Evolutionary conservation across 2,113 vertebrate genomes (phyloP), one percentile per base, ranked within the genome.

Genomic region (Cyprinodon tularosa): DNA sequence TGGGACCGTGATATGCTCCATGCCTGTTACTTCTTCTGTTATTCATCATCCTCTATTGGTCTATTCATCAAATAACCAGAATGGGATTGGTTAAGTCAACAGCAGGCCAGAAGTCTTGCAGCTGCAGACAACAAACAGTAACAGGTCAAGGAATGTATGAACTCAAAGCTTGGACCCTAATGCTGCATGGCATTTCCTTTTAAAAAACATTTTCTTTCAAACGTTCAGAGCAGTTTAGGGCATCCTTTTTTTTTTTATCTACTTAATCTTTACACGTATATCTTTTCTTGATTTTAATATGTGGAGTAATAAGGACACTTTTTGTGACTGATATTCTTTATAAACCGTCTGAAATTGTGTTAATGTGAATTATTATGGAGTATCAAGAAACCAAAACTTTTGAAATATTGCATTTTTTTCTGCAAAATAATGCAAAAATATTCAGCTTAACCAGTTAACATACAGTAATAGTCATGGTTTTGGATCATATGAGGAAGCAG

Each of bases 21-120:
- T 36, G n/a, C 57, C 40, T 12, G 9, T 78, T 82, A 81, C 75
- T 78, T 76, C 72, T 67, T 42, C 82, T 80, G 77, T 84, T 77
- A 88, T 93, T 78, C 88, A 90, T 93, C 93, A 91, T 89, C 68
- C 70, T 91, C 85, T 89, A 91, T 90, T 90, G 86, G 86, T 80
- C 86, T 84, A 90, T 92, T 92, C 78, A 89, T 93, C 91, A 93
- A 77, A 36, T 44, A 77, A 80, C 77, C 76, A 70, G 66, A 80
- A 80, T 63, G 48, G 69, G 71, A 86, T 86, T 88, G 84, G 87
- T 85, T 80, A 84, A 90, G 92, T 87, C 76, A 84, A 90, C 85
- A 89, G 86, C 38, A 57, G 39, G 84, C 84, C 66, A 65, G 76
- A 65, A 72, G 81, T 74, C 60, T 83, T 40, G 39, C 78, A 83